Percentiles rank a stretch among this genome's conserved stretches.
phyloP scores from a whole-genome alignment of 1,140 invertebrate species.

The Batillaria attramentaria region DNA sequence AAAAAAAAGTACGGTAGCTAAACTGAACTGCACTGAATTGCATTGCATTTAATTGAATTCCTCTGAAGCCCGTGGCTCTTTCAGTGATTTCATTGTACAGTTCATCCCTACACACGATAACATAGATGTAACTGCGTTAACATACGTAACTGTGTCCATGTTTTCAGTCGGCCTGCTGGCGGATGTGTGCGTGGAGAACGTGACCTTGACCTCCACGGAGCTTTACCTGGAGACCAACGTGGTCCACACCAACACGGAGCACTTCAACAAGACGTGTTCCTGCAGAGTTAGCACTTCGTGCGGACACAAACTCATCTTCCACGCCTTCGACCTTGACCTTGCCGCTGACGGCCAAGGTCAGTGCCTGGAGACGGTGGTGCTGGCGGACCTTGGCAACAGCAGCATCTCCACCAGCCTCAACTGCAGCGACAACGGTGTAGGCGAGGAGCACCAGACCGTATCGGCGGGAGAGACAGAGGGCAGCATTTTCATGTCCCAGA shows the following conservation, averaged over 20 bases:
- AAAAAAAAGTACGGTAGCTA: too few relatives aligned
- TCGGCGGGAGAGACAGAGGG: not conserved
- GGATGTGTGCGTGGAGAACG: not conserved
- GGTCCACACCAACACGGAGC: not conserved
- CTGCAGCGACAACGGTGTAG: not conserved
- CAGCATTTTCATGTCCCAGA: not conserved
- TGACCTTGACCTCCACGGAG: not conserved
- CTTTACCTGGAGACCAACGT: slow-evolving; percentile 10
- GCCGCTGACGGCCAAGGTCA: not conserved
- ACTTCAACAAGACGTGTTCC: slow-evolving; percentile 1
- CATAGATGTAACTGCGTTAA: too few relatives aligned
- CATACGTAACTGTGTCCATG: too few relatives aligned
- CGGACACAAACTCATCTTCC: not conserved
- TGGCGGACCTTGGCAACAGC: not conserved
- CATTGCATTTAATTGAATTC: too few relatives aligned
- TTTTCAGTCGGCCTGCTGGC: not conserved
- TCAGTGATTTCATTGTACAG: too few relatives aligned
- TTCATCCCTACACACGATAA: too few relatives aligned
- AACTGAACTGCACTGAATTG: too few relatives aligned
- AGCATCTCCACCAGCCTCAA: not conserved
- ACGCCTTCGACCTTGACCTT: not conserved
- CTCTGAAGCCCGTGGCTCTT: too few relatives aligned
- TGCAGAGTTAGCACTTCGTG: not conserved
- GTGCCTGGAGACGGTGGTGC: not conserved
- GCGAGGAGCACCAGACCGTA: too few relatives aligned